phyloP scores from a whole-genome alignment of 2,888 invertebrate genomes.

The Heteromurus nitidus region DNA sequence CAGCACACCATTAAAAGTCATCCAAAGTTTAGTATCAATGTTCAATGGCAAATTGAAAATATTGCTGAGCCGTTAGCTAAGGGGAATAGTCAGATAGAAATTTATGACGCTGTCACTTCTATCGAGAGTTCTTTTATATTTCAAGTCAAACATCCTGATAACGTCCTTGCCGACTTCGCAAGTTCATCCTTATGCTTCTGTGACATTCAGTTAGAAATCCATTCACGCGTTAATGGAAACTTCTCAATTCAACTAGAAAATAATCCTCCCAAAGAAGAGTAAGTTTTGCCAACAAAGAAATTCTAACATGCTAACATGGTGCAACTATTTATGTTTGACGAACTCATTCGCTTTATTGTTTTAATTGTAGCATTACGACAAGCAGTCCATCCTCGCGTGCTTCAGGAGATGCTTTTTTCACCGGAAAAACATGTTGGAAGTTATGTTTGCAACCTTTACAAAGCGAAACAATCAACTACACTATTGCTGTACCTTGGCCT shows the following conservation, averaged over 20 bases:
- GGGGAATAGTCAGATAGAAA: conserved; percentile 37
- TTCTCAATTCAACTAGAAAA: conserved; percentile 59
- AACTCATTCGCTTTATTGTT: background rate
- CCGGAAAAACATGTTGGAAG: conserved; percentile 69
- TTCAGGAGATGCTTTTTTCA: conserved; percentile 63
- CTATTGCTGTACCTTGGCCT: conserved; percentile 66
- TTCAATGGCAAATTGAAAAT: conserved; percentile 43
- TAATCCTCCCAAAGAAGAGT: conserved; percentile 54
- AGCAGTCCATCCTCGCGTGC: conserved; percentile 46
- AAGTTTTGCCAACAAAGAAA: too few relatives aligned
- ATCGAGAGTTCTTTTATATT: conserved; percentile 61
- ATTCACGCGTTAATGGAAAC: conserved; percentile 60
- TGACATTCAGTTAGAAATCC: conserved; percentile 57
- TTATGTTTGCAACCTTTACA: conserved; percentile 51
- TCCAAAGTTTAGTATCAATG: conserved; percentile 21
- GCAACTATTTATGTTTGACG: too few relatives aligned
- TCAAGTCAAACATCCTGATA: conserved; percentile 64
- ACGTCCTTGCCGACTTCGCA: conserved; percentile 28
- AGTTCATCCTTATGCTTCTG: conserved; percentile 32
- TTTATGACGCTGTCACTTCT: conserved; percentile 31
- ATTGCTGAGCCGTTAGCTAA: too few relatives aligned
- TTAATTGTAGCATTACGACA: conserved; percentile 37
- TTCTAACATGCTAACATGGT: background rate
- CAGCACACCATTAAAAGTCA: conserved; percentile 2
- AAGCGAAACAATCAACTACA: conserved; percentile 60